A percentile compares a stretch with the other conserved stretches of the same genome.
Conservation (phyloP, 2,888 invertebrate species). For the Conistra vaccinii region DNA sequence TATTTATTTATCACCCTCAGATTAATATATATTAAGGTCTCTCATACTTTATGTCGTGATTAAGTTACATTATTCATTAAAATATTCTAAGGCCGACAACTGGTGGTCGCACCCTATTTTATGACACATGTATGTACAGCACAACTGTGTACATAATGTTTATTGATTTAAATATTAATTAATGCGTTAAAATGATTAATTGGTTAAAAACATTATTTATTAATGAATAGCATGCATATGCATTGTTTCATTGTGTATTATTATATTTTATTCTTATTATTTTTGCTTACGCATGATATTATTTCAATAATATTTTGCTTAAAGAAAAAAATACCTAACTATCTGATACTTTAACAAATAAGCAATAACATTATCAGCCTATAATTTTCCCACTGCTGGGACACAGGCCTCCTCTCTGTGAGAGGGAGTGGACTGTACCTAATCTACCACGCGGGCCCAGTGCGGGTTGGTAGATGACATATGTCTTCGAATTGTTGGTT, state of each 20-base stretch:
- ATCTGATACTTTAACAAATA: too few species aligned
- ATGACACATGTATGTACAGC: constrained; percentile 21
- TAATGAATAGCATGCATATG: constrained; percentile 1
- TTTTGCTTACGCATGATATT: background rate
- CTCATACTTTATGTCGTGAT: background rate
- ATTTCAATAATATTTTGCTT: background rate
- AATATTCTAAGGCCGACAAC: constrained; percentile 47
- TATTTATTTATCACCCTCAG: constrained; percentile 25
- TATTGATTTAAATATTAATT: constrained; percentile 39
- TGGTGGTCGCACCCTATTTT: constrained; percentile 21
- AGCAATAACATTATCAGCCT: too few species aligned
- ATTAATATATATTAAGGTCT: constrained; percentile 28
- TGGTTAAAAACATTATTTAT: constrained; percentile 31
- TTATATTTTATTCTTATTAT: background rate
- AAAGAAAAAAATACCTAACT: background rate
- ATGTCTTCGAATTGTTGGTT: too few species aligned
- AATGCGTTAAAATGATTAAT: constrained; percentile 59
- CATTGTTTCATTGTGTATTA: background rate
- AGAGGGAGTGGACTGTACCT: too few species aligned
- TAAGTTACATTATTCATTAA: constrained; percentile 26
- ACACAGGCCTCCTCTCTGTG: too few species aligned
- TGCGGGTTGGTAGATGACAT: too few species aligned
- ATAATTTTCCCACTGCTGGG: too few species aligned
- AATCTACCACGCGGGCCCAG: too few species aligned
- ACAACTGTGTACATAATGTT: constrained; percentile 41